Evolutionary conservation across 2,113 vertebrate species (phyloP).

Genomic region (Oceanodroma tethys): DNA sequence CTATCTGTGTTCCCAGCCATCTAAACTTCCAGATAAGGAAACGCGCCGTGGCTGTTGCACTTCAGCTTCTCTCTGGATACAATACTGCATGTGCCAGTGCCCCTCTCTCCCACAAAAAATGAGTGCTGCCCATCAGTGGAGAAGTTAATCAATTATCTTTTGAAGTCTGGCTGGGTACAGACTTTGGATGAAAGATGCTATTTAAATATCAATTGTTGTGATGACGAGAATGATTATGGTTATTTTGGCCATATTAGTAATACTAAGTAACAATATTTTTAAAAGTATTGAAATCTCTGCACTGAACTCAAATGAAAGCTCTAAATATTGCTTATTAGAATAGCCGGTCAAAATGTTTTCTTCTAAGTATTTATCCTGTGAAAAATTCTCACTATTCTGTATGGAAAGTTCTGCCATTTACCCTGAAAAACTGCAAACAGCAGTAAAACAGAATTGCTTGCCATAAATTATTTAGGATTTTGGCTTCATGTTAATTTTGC

Average conservation of each 20-base stretch:
- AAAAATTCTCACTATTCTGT: not conserved
- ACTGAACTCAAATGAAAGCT: not conserved
- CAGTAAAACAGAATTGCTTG: not conserved
- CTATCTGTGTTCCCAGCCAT: not conserved
- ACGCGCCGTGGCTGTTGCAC: accelerated
- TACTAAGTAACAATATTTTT: not conserved
- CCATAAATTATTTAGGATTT: not conserved
- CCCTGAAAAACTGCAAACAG: not conserved
- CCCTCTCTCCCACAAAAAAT: not conserved
- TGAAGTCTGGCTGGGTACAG: not conserved
- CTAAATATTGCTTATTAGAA: not conserved
- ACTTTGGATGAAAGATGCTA: not conserved
- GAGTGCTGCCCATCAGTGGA: not conserved
- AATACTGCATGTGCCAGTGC: not conserved
- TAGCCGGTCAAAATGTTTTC: not conserved
- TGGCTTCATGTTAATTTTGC: not conserved
- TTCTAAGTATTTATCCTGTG: not conserved
- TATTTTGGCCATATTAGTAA: not conserved
- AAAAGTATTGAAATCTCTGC: not conserved
- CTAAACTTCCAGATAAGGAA: not conserved
- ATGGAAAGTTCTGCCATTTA: not conserved
- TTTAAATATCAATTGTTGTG: not conserved
- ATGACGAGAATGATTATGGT: not conserved
- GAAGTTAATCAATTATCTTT: not conserved
- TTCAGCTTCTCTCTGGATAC: not conserved